Evolutionary conservation across 2,888 invertebrate genomes (phyloP), one percentile per base, ranked within the genome.

Genomic region (Chouioia cunea): DNA sequence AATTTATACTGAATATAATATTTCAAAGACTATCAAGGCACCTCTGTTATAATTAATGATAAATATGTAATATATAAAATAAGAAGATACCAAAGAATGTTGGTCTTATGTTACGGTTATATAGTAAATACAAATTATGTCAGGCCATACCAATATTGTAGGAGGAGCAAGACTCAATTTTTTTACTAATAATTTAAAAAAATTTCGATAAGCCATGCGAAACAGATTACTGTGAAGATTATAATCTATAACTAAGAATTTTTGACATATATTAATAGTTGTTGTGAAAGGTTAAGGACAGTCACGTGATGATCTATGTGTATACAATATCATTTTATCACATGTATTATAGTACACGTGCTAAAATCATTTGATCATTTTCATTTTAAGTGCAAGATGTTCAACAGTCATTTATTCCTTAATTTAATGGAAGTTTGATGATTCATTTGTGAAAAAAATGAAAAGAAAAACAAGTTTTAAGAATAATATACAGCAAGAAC

Each of bases 91-190:
- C 46, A 53, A 1, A 4, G 16, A 44, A 43, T 10, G 8, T 14
- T 15, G 12, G 27, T 54, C 18, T 27, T 58, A 23, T 10, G 6
- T 14, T 3, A 64, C 23, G n/a, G n/a, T 18, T 44, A 3, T 18
- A 15, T 12, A 48, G 18, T 18, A 52, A 53, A 47, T n/a, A n/a
- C n/a, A 16, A 15, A 22, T 36, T 15, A 50, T 27, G 6, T 27
- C 18, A 52, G 12, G 18, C 56, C 70, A 68, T 70, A 73, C 73
- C 53, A 70, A n/a, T 64, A 56, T 4, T 44, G 46, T 14, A 46
- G 67, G 70, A 22, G 60, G 52, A 43, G 70, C 15, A n/a, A 67
- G 67, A 14, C 22, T 64, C 16, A 67, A 63, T 70, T 44, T 71
- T n/a, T 18, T 70, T 15, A 67, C 62, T 12, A 73, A 47, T 18